A percentile compares a stretch with the other conserved stretches of the same genome.
Conservation (phyloP, 2,797 vertebrate genomes). For the Neolamprologus multifasciatus region DNA sequence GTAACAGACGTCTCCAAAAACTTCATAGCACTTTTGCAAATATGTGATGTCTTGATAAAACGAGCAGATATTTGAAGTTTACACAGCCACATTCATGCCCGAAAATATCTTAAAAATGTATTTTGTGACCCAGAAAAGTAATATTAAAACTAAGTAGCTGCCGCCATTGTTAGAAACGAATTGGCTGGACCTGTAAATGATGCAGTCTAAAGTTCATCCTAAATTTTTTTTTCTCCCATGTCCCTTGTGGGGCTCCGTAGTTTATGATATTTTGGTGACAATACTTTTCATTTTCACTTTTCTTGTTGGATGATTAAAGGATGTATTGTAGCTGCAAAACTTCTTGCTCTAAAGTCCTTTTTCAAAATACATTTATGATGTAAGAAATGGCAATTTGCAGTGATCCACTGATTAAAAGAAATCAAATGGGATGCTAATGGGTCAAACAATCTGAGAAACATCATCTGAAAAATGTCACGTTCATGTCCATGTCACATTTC, state of each 20-base stretch:
- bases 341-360: neutral
- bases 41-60: neutral
- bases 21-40: neutral
- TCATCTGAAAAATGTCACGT: neutral
- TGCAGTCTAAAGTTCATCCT: too few relatives aligned
- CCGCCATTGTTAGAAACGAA: neutral
- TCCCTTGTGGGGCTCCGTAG: too few relatives aligned
- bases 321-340: neutral
- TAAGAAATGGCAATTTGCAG: neutral
- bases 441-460: neutral
- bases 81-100: neutral
- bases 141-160: neutral
- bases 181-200: neutral
- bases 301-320: neutral
- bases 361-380: neutral
- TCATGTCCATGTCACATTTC: neutral
- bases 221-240: too few relatives aligned
- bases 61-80: neutral
- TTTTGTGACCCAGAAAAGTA: neutral
- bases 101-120: neutral
- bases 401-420: neutral
- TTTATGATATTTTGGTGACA: neutral
- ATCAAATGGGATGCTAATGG: neutral
- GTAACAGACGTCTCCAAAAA: neutral
- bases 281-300: neutral